Conservation (phyloP, 2,797 vertebrate species). For the Semotilus atromaculatus region DNA sequence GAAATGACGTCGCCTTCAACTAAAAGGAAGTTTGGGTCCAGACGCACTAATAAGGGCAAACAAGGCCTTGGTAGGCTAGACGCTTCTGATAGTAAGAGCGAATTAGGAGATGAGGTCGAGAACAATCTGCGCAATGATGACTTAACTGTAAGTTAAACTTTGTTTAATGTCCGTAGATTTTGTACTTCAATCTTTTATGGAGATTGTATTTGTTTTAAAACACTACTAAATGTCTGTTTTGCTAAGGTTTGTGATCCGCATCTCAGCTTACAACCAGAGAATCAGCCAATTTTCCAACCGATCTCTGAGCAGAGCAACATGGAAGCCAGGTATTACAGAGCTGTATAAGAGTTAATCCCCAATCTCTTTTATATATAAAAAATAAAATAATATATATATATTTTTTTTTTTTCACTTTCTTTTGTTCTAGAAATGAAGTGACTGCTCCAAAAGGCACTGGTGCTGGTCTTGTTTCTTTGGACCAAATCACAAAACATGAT, state of each 20-base stretch:
- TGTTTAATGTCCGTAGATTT: not conserved
- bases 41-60: constrained; percentile 38
- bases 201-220: not conserved
- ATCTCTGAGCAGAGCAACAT: not conserved
- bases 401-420: not conserved
- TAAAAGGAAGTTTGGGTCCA: constrained; percentile 40
- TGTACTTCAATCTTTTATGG: not conserved
- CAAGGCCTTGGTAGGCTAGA: constrained; percentile 19
- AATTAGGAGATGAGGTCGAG: constrained; percentile 15
- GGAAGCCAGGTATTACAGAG: constrained; percentile 31
- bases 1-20: constrained; percentile 38
- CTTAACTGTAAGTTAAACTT: constrained; percentile 34
- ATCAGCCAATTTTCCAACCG: constrained; percentile 5
- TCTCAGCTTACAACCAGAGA: constrained; percentile 8
- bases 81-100: constrained; percentile 2
- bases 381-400: not conserved
- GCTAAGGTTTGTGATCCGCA: constrained; percentile 39
- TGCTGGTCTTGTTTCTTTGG: constrained; percentile 39
- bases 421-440: constrained; percentile 21
- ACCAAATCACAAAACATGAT: constrained; percentile 28
- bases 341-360: not conserved
- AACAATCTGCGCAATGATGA: constrained; percentile 7
- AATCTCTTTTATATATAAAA: not conserved
- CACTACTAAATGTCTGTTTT: constrained; percentile 6
- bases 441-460: not conserved